Evolutionary conservation across 2,888 invertebrate species (phyloP), one percentile per base, ranked within the genome.

Genomic region (Vandiemenella viatica): DNA sequence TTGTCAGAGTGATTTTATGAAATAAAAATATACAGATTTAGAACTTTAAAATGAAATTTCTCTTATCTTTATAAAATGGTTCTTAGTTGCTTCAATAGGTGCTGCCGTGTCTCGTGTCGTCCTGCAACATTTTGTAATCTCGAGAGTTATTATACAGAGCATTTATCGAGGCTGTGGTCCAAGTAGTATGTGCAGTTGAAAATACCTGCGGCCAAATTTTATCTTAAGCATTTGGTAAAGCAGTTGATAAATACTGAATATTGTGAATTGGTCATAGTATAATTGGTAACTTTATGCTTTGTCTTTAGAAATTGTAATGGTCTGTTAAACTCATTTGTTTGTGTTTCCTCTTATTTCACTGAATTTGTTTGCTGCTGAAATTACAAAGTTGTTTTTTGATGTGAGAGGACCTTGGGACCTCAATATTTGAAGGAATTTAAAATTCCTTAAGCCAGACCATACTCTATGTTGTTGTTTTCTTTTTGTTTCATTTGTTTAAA

Each of bases 1-100:
- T 45, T 49, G 50, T 45, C 43, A 48, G 42, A 48, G 43, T 48
- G 48, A 48, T 50, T 46, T 45, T 43, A 45, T 32, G 45, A 47
- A 41, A 23, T 42, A 40, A 42, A 46, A 41, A 26, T 47, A 20
- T 47, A 42, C 41, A 37, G n/a, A n/a, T n/a, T n/a, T n/a, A n/a
- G n/a, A n/a, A n/a, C n/a, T n/a, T n/a, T n/a, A n/a, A n/a, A n/a
- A n/a, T n/a, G n/a, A n/a, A n/a, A n/a, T n/a, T n/a, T n/a, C n/a
- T n/a, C n/a, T n/a, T n/a, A n/a, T n/a, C n/a, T n/a, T n/a, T n/a
- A n/a, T n/a, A n/a, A n/a, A n/a, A n/a, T n/a, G n/a, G n/a, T 38
- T 49, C 44, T 51, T 51, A 51, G 50, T 45, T 51, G 50, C 50
- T 51, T 50, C 20, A 32, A 32, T 51, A 51, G 50, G 50, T 48